phyloP scores from a whole-genome alignment of 2,113 vertebrate species.

The Enhydra lutris region DNA sequence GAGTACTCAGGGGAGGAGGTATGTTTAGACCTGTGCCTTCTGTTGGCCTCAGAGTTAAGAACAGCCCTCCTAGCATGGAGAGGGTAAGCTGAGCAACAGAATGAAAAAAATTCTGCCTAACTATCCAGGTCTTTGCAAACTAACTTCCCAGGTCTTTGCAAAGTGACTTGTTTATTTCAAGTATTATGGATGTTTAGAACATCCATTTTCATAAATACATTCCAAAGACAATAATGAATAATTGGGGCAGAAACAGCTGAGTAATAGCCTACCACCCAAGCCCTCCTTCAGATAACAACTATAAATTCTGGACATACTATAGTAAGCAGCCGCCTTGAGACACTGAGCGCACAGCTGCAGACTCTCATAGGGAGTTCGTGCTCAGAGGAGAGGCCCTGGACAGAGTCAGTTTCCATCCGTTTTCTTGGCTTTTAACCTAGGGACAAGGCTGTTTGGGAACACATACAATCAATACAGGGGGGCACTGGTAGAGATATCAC shows the following conservation, averaged over 20 bases:
- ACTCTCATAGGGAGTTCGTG: neutral
- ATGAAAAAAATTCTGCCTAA: neutral
- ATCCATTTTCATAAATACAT: neutral
- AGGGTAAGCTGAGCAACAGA: neutral
- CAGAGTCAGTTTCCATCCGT: neutral
- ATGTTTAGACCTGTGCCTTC: neutral
- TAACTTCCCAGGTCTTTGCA: neutral
- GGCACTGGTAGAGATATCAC: neutral
- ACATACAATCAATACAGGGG: neutral
- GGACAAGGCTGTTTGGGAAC: neutral
- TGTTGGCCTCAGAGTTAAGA: conserved; percentile 14
- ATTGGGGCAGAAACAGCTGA: neutral
- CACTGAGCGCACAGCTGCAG: neutral
- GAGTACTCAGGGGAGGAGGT: neutral
- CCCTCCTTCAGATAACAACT: neutral
- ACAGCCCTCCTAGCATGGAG: neutral
- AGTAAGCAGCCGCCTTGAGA: neutral
- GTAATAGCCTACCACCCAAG: neutral
- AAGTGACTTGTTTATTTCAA: neutral
- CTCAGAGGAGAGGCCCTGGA: neutral
- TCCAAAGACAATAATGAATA: conserved; percentile 12
- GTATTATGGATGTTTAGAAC: neutral
- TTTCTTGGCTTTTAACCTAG: neutral
- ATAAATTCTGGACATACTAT: neutral
- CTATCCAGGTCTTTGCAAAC: neutral